These are phyloP conservation scores for Origma solitaria DNA, from an alignment of 2,113 vertebrate species.

Conservation along the genomic window DNA sequence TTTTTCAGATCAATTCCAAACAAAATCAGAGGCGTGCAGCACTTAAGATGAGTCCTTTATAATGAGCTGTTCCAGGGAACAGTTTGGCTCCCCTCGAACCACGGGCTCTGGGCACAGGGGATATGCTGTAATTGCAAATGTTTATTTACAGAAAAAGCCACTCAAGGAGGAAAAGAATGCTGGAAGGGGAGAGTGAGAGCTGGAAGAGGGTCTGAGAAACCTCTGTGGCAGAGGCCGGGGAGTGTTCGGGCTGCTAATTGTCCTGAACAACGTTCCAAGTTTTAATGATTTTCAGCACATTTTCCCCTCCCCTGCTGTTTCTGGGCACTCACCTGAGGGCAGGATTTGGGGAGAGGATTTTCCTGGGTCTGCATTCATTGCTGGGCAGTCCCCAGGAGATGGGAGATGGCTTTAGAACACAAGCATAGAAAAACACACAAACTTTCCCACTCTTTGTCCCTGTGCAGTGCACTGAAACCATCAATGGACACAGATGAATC, in stretches of 20 bases:
- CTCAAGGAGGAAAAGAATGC: not conserved
- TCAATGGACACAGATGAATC: no score
- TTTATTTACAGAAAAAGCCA: not conserved
- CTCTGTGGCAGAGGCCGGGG: not conserved
- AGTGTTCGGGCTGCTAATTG: not conserved
- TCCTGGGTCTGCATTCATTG: not conserved
- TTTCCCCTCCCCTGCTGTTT: not conserved
- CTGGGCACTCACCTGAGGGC: not conserved
- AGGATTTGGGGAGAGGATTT: not conserved
- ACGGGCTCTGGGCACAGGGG: fast-evolving
- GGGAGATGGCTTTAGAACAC: not conserved
- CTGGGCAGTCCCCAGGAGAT: not conserved
- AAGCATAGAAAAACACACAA: not conserved
- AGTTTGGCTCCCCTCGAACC: not conserved
- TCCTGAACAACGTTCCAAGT: not conserved
- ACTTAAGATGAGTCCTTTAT: not conserved
- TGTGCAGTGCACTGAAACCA: not conserved
- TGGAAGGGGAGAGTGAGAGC: not conserved
- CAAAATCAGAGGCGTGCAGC: not conserved
- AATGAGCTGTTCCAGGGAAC: not conserved
- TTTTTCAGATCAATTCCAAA: not conserved
- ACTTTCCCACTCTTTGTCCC: not conserved
- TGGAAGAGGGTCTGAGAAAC: not conserved
- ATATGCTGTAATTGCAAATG: not conserved
- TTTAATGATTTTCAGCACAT: not conserved